Percentiles rank a stretch among this genome's conserved stretches.
phyloP scores from a whole-genome alignment of 2,113 vertebrate genomes.

The Pterophyllum scalare region DNA sequence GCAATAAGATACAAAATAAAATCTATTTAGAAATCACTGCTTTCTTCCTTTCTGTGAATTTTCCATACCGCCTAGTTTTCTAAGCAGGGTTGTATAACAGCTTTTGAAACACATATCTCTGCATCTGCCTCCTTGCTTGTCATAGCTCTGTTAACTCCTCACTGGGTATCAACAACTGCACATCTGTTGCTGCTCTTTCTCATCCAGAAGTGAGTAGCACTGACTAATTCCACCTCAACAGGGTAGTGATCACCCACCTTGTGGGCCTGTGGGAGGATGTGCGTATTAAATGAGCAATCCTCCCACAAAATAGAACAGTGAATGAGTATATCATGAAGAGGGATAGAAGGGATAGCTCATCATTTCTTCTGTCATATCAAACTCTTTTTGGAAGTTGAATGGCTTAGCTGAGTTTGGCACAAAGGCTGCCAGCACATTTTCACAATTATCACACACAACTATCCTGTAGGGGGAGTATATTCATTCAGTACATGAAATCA shows the following conservation, averaged over 20 bases:
- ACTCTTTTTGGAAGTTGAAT: conserved; percentile 81
- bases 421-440: conserved; percentile 66
- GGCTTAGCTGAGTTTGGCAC: conserved; percentile 77
- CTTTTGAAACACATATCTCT: not conserved
- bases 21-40: not conserved
- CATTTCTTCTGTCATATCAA: conserved; percentile 64
- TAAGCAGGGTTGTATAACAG: not conserved
- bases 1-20: not conserved
- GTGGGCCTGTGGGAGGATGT: conserved; percentile 52
- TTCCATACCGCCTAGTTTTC: not conserved
- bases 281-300: not conserved
- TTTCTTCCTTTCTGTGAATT: not conserved
- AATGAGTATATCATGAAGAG: not conserved
- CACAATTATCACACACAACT: conserved; percentile 76
- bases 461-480: conserved; percentile 73
- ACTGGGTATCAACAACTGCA: not conserved
- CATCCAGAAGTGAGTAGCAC: not conserved
- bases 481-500: not conserved
- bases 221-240: conserved; percentile 63
- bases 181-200: not conserved
- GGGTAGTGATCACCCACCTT: conserved; percentile 74
- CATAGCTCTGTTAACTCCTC: not conserved
- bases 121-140: conserved; percentile 18
- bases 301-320: not conserved
- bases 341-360: conserved; percentile 43